Evolutionary conservation across 2,113 vertebrate species (phyloP).

Genomic region (Nycticryphes semicollaris): DNA sequence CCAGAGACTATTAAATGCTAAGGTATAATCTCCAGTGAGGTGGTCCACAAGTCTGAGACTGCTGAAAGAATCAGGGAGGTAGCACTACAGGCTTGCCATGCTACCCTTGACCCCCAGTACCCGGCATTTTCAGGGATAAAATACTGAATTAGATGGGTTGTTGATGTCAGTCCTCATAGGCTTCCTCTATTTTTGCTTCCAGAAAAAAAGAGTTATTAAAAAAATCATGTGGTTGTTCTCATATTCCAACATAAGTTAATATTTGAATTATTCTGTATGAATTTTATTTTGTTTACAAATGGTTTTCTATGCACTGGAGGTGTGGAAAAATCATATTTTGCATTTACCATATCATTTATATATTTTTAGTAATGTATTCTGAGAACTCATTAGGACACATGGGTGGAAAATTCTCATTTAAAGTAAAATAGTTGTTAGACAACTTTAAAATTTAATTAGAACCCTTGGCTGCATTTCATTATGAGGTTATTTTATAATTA

Average conservation of each 20-base stretch:
- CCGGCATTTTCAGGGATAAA: not conserved
- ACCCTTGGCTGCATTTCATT: slow-evolving; percentile 75
- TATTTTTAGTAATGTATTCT: slow-evolving; percentile 44
- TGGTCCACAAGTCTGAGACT: not conserved
- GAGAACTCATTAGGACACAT: slow-evolving; percentile 65
- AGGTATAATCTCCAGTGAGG: not conserved
- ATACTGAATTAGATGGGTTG: not conserved
- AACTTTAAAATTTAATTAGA: slow-evolving; percentile 77
- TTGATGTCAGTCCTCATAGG: not conserved
- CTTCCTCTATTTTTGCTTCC: not conserved
- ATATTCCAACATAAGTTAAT: not conserved
- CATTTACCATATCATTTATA: slow-evolving; percentile 45
- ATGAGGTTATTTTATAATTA: slow-evolving; percentile 75
- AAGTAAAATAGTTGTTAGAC: slow-evolving; percentile 67
- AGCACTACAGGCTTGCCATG: not conserved
- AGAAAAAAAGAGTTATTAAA: not conserved
- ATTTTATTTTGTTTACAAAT: slow-evolving; percentile 58
- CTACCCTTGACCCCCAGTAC: not conserved
- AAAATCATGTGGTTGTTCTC: not conserved
- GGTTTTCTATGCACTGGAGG: not conserved
- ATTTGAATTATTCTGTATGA: not conserved
- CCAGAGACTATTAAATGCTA: not conserved
- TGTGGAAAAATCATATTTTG: not conserved
- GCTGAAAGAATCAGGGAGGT: not conserved
- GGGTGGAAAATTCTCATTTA: slow-evolving; percentile 62